Percentiles rank a stretch among this genome's conserved stretches.
Evolutionary conservation across 1,140 invertebrate species (phyloP).

Genomic region (Drosophila nikananu): DNA sequence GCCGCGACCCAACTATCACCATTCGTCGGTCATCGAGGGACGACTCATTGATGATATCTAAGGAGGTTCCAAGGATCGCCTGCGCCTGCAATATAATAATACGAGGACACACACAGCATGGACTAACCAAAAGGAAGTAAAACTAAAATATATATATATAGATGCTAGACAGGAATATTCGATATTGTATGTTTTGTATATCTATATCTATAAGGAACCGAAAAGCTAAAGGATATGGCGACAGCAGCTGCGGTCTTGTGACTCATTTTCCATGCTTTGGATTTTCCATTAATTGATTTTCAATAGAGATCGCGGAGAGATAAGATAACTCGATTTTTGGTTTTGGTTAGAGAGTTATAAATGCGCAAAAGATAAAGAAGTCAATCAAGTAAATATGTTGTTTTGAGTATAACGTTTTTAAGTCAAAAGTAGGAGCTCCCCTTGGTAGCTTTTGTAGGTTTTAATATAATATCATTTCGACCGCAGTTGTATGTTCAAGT

Average conservation of each 20-base stretch:
- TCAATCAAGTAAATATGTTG: not conserved
- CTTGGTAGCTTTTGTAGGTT: not conserved
- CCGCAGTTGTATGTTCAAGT: not conserved
- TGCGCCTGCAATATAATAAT: constrained; percentile 36
- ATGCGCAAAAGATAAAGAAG: not conserved
- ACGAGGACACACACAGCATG: not conserved
- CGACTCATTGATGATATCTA: constrained; percentile 88
- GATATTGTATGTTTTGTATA: constrained; percentile 35
- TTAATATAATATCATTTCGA: not conserved
- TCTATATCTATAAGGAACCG: constrained; percentile 21
- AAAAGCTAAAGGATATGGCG: constrained; percentile 22
- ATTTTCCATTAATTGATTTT: not conserved
- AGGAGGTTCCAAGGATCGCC: constrained; percentile 1
- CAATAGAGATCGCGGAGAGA: not conserved
- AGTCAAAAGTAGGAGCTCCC: not conserved
- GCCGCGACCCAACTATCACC: constrained; percentile 95
- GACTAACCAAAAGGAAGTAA: constrained; percentile 3
- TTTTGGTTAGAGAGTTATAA: constrained; percentile 4
- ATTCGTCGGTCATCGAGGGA: constrained; percentile 92
- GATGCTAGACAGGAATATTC: constrained; percentile 29
- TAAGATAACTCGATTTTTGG: not conserved
- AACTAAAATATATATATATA: constrained; percentile 5
- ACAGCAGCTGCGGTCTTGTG: constrained; percentile 21
- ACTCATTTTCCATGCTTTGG: not conserved
- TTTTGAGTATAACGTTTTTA: not conserved